Evolutionary conservation across 2,888 invertebrate genomes (phyloP).

Genomic region (Bellardia bayeri): DNA sequence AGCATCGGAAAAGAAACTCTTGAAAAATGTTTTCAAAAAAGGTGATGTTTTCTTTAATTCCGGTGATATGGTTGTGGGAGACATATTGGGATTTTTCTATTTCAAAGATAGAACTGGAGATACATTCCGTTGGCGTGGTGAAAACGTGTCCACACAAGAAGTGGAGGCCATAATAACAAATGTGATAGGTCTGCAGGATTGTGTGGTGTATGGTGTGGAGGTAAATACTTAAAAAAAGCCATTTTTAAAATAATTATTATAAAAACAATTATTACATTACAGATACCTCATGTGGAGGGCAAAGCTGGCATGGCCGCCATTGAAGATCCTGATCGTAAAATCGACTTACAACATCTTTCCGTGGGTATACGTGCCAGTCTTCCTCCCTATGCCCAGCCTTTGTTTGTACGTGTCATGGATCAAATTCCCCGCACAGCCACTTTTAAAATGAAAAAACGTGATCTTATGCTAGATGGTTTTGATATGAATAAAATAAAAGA

Average conservation of each 20-base stretch:
- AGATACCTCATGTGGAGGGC: conserved; percentile 93
- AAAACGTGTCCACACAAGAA: conserved; percentile 98
- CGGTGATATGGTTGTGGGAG: conserved; percentile 94
- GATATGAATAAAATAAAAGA: conserved; percentile 90
- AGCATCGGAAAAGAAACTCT: conserved; percentile 94
- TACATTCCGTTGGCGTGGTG: conserved; percentile 96
- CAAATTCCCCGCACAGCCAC: conserved; percentile 94
- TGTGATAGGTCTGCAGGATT: conserved; percentile 89
- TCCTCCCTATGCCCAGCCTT: conserved; percentile 94
- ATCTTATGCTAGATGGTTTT: conserved; percentile 93
- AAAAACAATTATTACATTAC: conserved; percentile 60
- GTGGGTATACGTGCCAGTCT: conserved; percentile 89
- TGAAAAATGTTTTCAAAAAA: conserved; percentile 91
- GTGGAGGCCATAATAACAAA: conserved; percentile 95
- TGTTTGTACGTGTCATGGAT: conserved; percentile 92
- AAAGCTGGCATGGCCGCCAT: conserved; percentile 97
- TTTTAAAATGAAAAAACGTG: conserved; percentile 95
- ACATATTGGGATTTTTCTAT: conserved; percentile 96
- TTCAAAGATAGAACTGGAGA: conserved; percentile 96
- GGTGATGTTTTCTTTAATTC: conserved; percentile 97
- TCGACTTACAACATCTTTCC: conserved; percentile 87
- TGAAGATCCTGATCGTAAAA: conserved; percentile 87
- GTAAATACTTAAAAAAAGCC: conserved; percentile 84
- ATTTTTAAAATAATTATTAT: background rate
- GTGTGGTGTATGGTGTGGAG: conserved; percentile 96